Percentiles rank a stretch among this genome's conserved stretches.
These are phyloP conservation scores for Blomia tropicalis DNA, from an alignment of 2,888 invertebrate genomes.

Conservation along the genomic window DNA sequence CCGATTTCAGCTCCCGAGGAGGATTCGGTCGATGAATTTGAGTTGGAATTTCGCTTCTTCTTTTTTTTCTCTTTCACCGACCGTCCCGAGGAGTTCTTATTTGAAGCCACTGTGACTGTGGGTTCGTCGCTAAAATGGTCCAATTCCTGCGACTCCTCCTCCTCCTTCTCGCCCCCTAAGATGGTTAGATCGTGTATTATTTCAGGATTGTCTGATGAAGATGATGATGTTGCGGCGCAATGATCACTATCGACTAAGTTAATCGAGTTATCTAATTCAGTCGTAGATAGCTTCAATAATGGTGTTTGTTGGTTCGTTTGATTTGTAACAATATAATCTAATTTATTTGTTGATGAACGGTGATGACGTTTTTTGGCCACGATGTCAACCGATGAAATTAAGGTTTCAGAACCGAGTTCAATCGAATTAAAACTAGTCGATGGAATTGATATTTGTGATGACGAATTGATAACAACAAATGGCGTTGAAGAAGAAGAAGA, in stretches of 20 bases:
- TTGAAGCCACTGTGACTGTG: slow-evolving; percentile 1
- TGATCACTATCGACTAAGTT: no score
- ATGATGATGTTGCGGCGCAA: no score
- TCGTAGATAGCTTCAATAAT: neutral
- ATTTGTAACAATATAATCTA: neutral
- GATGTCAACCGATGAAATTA: neutral
- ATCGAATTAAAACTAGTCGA: no score
- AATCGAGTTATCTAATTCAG: no score
- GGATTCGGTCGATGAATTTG: neutral
- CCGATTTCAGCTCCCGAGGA: neutral
- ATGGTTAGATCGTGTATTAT: no score
- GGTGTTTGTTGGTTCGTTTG: neutral
- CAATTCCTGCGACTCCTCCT: neutral
- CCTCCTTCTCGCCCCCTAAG: neutral
- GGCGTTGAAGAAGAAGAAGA: neutral
- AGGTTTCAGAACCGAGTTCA: neutral
- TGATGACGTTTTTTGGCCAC: neutral
- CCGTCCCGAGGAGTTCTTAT: neutral
- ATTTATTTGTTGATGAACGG: neutral
- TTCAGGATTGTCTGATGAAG: no score
- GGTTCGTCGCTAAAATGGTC: neutral
- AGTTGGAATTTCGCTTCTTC: slow-evolving; percentile 5
- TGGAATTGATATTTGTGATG: neutral
- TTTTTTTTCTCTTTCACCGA: slow-evolving; percentile 8
- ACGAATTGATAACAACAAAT: no score